Base-by-base conservation (phyloP, 2,113 vertebrate genomes). In the Malaclemys terrapin region DNA sequence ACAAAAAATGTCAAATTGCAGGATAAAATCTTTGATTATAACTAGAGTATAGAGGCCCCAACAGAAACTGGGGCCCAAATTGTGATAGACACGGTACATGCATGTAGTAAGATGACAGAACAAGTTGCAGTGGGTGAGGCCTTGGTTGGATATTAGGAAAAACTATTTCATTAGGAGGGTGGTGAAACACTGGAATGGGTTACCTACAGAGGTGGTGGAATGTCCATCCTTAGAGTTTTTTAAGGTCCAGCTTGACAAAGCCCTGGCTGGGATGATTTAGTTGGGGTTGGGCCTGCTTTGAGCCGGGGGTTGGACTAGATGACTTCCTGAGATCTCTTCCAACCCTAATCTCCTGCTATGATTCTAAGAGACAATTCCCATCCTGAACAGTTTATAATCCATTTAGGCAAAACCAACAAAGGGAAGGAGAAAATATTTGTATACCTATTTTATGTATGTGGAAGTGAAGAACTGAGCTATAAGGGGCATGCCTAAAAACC, bases 81-180 rank as follows among this genome's bases (percentile, higher is more conserved):
- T 24, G 49, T 3, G 1, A 82, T 20, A 78, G 22, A 27, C 0
- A 4, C 27, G 5, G 42, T 54, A 2, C 2, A 31, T 84, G 2
- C 3, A 8, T 88, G 9, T 80, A 76, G 2, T 10, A 78, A 54
- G 20, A 54, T 54, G 20, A 54, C 20, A 54, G 20, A 54, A 54
- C 8, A 54, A 54, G 53, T 54, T 54, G 53, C 53, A 54, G 20
- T 54, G 20, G 53, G 20, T 8, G 53, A 54, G 20, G 53, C 4
- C 20, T 22, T 9, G 53, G 53, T 22, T 54, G 53, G 53, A 54
- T 54, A 54, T 54, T 54, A 54, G 53, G 7, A 54, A 54, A 54
- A 22, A 8, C 20, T 54, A 54, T 54, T 54, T 54, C 8, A 54
- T 20, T 54, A 22, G 53, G 53, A 54, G 53, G 53, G 53, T 20